Conservation (phyloP, 2,888 invertebrate species). For the Scaptomyza cyrtandrae region DNA sequence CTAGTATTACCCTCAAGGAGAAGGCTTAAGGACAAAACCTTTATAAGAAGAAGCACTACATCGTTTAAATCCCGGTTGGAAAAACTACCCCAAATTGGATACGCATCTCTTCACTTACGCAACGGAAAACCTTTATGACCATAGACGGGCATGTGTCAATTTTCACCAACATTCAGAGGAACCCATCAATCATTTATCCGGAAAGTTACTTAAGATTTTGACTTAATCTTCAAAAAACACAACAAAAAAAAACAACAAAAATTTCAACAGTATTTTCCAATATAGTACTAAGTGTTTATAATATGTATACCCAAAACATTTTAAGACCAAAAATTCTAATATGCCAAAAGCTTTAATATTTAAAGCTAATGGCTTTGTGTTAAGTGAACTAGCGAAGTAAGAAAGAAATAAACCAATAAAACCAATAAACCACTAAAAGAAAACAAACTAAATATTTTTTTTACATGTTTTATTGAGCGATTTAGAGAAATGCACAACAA, state of each 20-base stretch:
- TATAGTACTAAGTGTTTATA: background rate
- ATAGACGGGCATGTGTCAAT: background rate
- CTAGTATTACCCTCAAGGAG: background rate
- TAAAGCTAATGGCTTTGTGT: background rate
- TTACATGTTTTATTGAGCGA: background rate
- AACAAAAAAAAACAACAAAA: background rate
- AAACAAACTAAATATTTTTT: background rate
- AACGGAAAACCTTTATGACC: slow-evolving; percentile 5
- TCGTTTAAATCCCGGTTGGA: background rate
- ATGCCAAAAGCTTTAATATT: slow-evolving; percentile 4
- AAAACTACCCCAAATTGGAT: slow-evolving; percentile 50
- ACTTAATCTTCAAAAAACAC: slow-evolving; percentile 28
- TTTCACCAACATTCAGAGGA: slow-evolving; percentile 35
- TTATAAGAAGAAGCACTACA: background rate
- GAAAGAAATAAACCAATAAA: no score
- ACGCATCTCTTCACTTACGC: background rate
- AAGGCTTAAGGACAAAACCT: background rate
- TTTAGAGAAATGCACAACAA: no score
- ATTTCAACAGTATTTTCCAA: background rate
- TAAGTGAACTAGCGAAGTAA: background rate
- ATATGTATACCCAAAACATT: background rate
- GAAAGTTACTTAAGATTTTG: slow-evolving; percentile 60
- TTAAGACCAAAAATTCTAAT: background rate
- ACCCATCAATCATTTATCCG: slow-evolving; percentile 60
- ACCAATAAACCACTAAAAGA: slow-evolving; percentile 17